phyloP scores from a whole-genome alignment of 2,888 invertebrate genomes.

The Idaea straminata region DNA sequence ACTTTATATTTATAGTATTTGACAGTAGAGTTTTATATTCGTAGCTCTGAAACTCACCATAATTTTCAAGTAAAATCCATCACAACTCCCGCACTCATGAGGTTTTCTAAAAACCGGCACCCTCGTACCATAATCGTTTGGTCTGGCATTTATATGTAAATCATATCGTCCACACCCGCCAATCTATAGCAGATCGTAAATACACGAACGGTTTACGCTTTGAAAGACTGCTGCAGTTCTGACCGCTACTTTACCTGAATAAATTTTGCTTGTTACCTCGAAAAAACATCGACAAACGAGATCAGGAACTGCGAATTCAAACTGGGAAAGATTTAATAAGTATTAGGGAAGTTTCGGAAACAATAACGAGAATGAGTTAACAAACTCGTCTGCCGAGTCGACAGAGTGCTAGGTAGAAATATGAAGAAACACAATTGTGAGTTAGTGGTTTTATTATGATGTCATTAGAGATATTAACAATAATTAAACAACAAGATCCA shows the following conservation, averaged over 20 bases:
- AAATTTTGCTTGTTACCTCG: conserved; percentile 12
- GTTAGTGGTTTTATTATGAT: neutral
- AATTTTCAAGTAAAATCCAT: too few species aligned
- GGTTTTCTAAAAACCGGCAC: too few species aligned
- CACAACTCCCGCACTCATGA: too few species aligned
- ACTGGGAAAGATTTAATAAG: conserved; percentile 23
- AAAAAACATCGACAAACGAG: conserved; percentile 18
- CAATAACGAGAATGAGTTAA: conserved; percentile 17
- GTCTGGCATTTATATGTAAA: too few species aligned
- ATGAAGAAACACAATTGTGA: neutral
- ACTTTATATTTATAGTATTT: too few species aligned
- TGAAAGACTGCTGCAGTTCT: neutral
- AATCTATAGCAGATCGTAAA: neutral
- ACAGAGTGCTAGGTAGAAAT: neutral
- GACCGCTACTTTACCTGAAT: conserved; percentile 3
- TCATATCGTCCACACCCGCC: too few species aligned
- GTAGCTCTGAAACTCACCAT: too few species aligned
- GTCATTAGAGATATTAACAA: neutral
- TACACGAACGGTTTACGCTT: neutral
- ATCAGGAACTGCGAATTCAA: conserved; percentile 13
- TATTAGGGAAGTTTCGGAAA: conserved; percentile 25
- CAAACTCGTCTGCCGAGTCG: conserved; percentile 14
- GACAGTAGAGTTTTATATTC: too few species aligned
- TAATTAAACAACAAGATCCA: too few species aligned
- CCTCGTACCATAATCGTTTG: too few species aligned